Percentiles rank a stretch among this genome's conserved stretches.
phyloP scores from a whole-genome alignment of 2,797 vertebrate genomes.

The Melanotaenia parkinsoni region DNA sequence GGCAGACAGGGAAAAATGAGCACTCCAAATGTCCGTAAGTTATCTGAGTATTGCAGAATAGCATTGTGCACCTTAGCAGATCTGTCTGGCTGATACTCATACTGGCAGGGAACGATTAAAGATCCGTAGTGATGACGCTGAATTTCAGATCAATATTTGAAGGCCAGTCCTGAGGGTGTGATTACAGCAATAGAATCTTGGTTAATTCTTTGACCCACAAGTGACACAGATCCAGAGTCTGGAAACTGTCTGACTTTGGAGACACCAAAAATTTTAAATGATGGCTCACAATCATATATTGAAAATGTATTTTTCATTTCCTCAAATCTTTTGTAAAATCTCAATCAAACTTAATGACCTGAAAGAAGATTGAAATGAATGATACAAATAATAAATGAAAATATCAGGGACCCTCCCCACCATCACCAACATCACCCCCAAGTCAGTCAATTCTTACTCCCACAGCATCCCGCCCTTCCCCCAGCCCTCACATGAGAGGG shows the following conservation, averaged over 20 bases:
- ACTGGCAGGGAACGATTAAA: constrained; percentile 68
- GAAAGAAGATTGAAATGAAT: constrained; percentile 31
- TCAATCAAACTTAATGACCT: constrained; percentile 20
- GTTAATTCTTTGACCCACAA: constrained; percentile 55
- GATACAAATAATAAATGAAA: constrained; percentile 57
- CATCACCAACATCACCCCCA: neutral
- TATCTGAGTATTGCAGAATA: constrained; percentile 82
- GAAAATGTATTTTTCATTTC: neutral
- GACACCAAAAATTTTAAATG: constrained; percentile 27
- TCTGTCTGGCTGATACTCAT: constrained; percentile 74
- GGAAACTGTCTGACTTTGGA: constrained; percentile 57
- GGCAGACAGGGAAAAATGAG: constrained; percentile 76
- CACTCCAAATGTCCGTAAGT: constrained; percentile 78
- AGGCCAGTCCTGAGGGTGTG: constrained; percentile 75
- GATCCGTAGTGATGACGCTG: constrained; percentile 74
- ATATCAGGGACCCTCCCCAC: constrained; percentile 37
- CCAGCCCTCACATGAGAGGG: constrained; percentile 69
- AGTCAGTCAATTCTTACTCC: constrained; percentile 59
- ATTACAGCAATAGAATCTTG: constrained; percentile 69
- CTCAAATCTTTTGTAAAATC: constrained; percentile 19
- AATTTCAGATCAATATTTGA: constrained; percentile 81
- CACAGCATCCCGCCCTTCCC: constrained; percentile 50
- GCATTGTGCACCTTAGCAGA: constrained; percentile 81
- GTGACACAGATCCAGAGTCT: constrained; percentile 36
- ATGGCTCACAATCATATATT: neutral